Base-by-base conservation (phyloP, 2,113 vertebrate genomes). In the Thermophis baileyi region DNA sequence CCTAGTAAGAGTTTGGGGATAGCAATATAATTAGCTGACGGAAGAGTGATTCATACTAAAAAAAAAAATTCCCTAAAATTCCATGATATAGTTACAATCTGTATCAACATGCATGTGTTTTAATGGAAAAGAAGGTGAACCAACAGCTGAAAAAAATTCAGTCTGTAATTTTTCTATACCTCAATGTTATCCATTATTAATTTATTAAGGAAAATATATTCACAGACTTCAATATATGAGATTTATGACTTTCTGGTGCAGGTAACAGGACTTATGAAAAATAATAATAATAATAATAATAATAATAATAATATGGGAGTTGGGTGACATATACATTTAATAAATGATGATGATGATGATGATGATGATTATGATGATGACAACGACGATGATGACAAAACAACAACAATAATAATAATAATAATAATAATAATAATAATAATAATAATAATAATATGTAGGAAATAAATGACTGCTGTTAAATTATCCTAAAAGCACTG, bases 161-260 rank as follows among this genome's bases (percentile, higher is more conserved):
- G 91, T 93, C 92, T 95, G 94, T 95, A 87, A n/a, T 95, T 96
- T 96, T 95, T 93, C 95, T 97, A 95, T 95, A 94, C 93, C 96
- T 92, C 87, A 93, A 94, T 85, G 55, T 3, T 91, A 93, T 88
- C 27, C 88, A 57, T 53, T 87, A 92, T 47, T 86, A 93, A 94
- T 93, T 53, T 60, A 94, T 94, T 91, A 92, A 94, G 47, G 90
- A 50, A 47, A 14, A 57, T 86, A 93, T 93, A 94, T 96, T 95
- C 94, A 95, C 87, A 94, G 93, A 92, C 0, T 69, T 87, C 92
- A 94, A 88, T 86, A 90, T 94, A 93, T 95, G 92, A 93, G 89
- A 91, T 95, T 95, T 86, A 89, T 89, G 85, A 92, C 90, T 90
- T 91, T 90, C 93, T 60, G 94, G 85, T 91, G 81, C 95, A 94